Base-by-base conservation (phyloP, 2,797 vertebrate species). In the Diplodus sargus region DNA sequence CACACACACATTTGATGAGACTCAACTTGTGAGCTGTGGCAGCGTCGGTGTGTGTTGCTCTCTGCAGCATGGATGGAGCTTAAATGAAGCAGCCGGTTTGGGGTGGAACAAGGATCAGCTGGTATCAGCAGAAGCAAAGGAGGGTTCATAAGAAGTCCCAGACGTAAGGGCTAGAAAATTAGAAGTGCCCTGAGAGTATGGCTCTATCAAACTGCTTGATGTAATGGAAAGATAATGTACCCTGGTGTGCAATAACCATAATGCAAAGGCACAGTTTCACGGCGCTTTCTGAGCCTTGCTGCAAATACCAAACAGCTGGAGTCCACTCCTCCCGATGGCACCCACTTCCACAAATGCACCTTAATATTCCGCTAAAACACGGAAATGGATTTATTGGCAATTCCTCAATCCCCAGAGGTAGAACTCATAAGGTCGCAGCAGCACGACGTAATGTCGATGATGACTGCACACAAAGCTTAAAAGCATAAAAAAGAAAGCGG, bases 171-270 rank as follows among this genome's bases (percentile, higher is more conserved):
- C 82, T 64, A 42, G 78, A 90, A 34, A 88, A 90, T 91, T 87
- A 91, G 85, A 83, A 81, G 78, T 74, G 85, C 84, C 85, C 81
- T 74, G 85, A 85, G 91, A 91, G 81, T 77, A 87, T 69, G 88
- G 88, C 88, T 92, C 85, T 67, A 89, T 90, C 90, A 86, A 84
- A 88, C 77, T 53, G 82, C 86, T 83, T 72, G 86, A 85, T 93
- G 90, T 91, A 91, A 92, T 90, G 90, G 91, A 87, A 81, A 81
- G 86, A 91, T 90, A 92, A 93, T 93, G 88, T 86, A 83, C 89
- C 90, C 90, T 60, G 60, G 90, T 90, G 92, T 78, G 87, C 87
- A 87, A 84, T 91, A 90, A 90, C 86, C 23, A 47, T 87, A 88
- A 91, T 87, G 86, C 87, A 81, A 79, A 77, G 87, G 75, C 89